Conservation (phyloP, 1,140 invertebrate genomes). For the Streblospio benedicti region DNA sequence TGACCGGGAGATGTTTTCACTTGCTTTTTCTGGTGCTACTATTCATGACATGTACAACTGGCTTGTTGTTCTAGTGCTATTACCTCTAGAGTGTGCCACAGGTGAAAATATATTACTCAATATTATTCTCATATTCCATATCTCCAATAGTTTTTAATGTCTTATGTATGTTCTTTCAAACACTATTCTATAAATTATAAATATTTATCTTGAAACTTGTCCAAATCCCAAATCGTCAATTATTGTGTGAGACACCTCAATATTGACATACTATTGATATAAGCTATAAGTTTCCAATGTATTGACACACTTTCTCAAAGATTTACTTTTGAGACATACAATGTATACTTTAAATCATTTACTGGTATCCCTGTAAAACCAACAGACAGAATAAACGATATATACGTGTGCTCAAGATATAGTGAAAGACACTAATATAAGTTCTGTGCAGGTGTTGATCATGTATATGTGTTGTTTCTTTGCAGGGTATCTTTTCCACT, state of each 20-base stretch:
- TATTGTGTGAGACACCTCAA: background rate
- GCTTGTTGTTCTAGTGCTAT: slow-evolving; percentile 48
- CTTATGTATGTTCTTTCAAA: background rate
- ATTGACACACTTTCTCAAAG: background rate
- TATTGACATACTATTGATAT: background rate
- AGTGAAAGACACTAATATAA: background rate
- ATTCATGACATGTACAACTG: slow-evolving; percentile 55
- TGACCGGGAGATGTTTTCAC: slow-evolving; percentile 49
- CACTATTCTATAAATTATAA: background rate
- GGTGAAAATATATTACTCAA: slow-evolving; percentile 15
- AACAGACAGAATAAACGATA: background rate
- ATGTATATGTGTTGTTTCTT: background rate
- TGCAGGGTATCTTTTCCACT: background rate
- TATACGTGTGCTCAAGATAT: background rate
- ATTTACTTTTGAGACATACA: background rate
- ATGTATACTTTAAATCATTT: background rate
- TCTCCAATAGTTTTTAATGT: background rate
- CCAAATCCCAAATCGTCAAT: background rate
- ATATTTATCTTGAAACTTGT: background rate
- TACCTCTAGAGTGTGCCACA: slow-evolving; percentile 48
- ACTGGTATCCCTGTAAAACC: background rate
- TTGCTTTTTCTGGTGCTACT: slow-evolving; percentile 53
- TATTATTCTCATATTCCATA: background rate
- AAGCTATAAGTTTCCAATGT: background rate
- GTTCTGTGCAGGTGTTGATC: background rate